These are phyloP conservation scores for Dendrolimus pini DNA, from an alignment of 2,888 invertebrate species.

Conservation along the genomic window DNA sequence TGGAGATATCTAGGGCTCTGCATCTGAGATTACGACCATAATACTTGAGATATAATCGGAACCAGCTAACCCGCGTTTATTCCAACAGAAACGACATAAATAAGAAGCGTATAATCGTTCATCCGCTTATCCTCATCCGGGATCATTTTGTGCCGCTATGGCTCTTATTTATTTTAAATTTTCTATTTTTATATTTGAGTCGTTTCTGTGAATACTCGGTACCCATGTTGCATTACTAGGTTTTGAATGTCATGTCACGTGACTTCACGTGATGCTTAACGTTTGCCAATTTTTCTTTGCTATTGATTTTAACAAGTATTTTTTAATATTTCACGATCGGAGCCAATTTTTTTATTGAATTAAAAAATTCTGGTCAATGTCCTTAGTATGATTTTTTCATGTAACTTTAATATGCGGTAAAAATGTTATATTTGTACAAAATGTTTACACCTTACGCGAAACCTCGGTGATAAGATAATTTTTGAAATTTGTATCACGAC, in stretches of 20 bases:
- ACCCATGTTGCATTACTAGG: not conserved
- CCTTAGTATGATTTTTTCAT: slow-evolving; percentile 18
- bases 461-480: slow-evolving; percentile 56
- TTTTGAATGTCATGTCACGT: slow-evolving; percentile 16
- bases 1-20: slow-evolving; percentile 63
- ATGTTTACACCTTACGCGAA: slow-evolving; percentile 49
- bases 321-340: slow-evolving; percentile 18
- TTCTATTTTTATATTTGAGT: slow-evolving; percentile 1
- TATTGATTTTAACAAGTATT: slow-evolving; percentile 14
- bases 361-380: slow-evolving; percentile 27
- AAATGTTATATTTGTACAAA: slow-evolving; percentile 37
- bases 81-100: slow-evolving; percentile 11
- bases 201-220: not conserved
- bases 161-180: not conserved
- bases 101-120: slow-evolving; percentile 7
- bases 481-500: slow-evolving; percentile 53
- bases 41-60: slow-evolving; percentile 42
- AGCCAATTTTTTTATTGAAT: slow-evolving; percentile 26
- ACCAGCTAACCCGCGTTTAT: slow-evolving; percentile 24
- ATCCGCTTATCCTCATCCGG: slow-evolving; percentile 10
- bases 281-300: slow-evolving; percentile 28
- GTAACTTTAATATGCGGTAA: slow-evolving; percentile 21
- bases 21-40: slow-evolving; percentile 40
- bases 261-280: slow-evolving; percentile 20
- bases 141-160: not conserved